Evolutionary conservation across 2,888 invertebrate species (phyloP), one percentile per base, ranked within the genome.

Genomic region (Melipona beecheii): DNA sequence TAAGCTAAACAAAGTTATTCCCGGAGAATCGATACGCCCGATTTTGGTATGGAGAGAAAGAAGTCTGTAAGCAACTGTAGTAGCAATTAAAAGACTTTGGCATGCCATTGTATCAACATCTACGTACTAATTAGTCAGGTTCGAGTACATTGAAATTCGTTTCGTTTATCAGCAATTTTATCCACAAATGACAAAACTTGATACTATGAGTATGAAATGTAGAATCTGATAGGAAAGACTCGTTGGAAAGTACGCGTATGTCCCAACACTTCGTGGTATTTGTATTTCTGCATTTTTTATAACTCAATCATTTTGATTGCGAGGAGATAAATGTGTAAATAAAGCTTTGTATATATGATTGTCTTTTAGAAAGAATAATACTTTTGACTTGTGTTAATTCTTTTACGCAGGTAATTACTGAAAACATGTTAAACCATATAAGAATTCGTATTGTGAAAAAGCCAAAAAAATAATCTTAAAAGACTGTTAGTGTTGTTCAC

Each of bases 1-100:
- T 76, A 83, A 84, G 84, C 78, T 89, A 89, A 89, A 89, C 89
- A 84, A 83, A 89, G 86, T 87, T 89, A 89, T 89, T 89, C 79
- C 72, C 78, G 81, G 73, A 69, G 83, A 77, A 77, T 84, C 84
- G 78, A 75, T 81, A 74, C 70, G 64, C 49, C 65, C 49, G 78
- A 83, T 84, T 85, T 85, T 60, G 66, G 66, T 50, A 24, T 66
- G 19, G 36, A 50, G 50, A 58, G 52, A 66, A 36, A 52, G 62
- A 68, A 73, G 60, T 65, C 69, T 31, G 36, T 4, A 24, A 52
- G 27, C 13, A 19, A 27, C 60, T 60, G 27, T 9, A 27, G n/a
- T 2, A 56, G 24, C n/a, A 15, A 15, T 24, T n/a, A 24, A 58
- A 58, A n/a, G 15, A 5, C 9, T 2, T n/a, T n/a, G n/a, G 5